Base-by-base conservation (phyloP, 2,113 vertebrate genomes). In the Serilophus lunatus region DNA sequence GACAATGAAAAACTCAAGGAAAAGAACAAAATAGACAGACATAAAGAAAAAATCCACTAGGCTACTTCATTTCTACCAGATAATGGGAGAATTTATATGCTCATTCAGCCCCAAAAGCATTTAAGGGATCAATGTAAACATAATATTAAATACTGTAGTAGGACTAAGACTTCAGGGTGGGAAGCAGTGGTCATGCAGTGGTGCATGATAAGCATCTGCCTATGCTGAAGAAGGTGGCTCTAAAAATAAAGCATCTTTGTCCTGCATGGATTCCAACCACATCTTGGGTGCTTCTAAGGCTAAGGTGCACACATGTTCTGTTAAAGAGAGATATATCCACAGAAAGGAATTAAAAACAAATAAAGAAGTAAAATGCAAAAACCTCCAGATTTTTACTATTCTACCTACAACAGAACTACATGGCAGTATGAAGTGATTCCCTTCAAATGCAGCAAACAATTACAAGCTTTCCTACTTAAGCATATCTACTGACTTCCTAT, bases 301-400 rank as follows among this genome's bases (percentile, higher is more conserved):
- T 44, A 72, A 85, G 26, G 85, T 17, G 13, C 5, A 29, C 12
- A 31, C 2, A 3, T n/a, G n/a, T 0, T 0, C 25, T 35, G 10
- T 28, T 70, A 25, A 61, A 83, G 29, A 3, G 3, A 86, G 5
- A 44, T 23, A 6, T 4, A 77, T 10, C 19, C 35, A 86, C 28
- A 66, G 45, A 88, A 66, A 42, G 4, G 8, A 74, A 49, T 33
- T 11, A 14, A n/a, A 12, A 33, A 47, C n/a, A 50, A 19, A 50
- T 3, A 4, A n/a, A 16, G 5, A 53, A 3, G 17, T n/a, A 71
- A 84, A 23, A 56, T 24, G 12, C 9, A 40, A 71, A 42, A 33
- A 1, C 0, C 6, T 61, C 12, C 56, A 40, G 13, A 59, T 31
- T 61, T 49, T 54, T 2, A 59, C 35, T 77, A 28, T 38, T 74